These are phyloP conservation scores for Moxostoma hubbsi DNA, from an alignment of 2,797 vertebrate species.

Conservation along the genomic window DNA sequence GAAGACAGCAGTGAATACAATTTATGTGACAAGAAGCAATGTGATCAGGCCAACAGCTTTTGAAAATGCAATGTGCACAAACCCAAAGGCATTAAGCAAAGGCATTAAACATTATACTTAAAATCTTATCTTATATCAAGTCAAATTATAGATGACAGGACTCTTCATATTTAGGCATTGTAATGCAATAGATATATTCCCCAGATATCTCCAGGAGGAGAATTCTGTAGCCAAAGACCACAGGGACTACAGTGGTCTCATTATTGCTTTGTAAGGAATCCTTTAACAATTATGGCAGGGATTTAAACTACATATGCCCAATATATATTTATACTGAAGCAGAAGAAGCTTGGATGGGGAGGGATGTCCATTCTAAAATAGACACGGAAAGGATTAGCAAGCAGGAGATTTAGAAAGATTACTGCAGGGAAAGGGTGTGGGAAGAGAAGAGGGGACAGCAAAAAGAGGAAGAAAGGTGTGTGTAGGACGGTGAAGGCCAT, in stretches of 20 bases:
- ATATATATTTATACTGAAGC: constrained; percentile 40
- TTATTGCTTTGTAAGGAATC: constrained; percentile 12
- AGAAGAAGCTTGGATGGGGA: constrained; percentile 4
- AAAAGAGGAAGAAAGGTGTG: constrained; percentile 10
- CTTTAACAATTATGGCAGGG: constrained; percentile 14
- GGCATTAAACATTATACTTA: no score
- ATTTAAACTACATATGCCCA: constrained; percentile 12
- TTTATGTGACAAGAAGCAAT: no score
- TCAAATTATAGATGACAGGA: no score
- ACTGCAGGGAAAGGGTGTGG: constrained; percentile 45
- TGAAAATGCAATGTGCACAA: no score
- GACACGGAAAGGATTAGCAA: constrained; percentile 58
- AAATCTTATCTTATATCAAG: no score
- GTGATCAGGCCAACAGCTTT: no score
- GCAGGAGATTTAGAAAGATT: constrained; percentile 65
- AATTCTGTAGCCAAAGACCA: neutral
- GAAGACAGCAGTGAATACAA: no score
- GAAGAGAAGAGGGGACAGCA: neutral
- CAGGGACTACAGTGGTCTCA: neutral
- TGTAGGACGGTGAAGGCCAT: constrained; percentile 8
- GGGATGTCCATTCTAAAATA: constrained; percentile 52
- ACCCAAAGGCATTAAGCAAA: no score
- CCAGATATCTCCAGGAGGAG: neutral
- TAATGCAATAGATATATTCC: neutral
- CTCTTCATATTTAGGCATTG: no score